Conservation (phyloP, 2,797 vertebrate species). For the Falco biarmicus region DNA sequence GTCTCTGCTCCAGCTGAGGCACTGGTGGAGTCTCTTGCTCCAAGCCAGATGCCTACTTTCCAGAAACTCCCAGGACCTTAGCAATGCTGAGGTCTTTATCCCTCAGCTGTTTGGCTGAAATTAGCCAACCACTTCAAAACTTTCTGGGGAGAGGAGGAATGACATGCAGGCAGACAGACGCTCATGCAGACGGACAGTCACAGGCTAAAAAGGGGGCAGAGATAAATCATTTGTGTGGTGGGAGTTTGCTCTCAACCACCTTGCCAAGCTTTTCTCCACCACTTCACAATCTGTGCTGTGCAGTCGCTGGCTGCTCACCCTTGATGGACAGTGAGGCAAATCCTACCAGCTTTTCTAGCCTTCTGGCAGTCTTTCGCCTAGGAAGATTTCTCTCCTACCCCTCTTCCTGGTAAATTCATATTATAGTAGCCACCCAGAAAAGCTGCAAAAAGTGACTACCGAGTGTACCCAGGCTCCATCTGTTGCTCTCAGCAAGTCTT, state of each 20-base stretch:
- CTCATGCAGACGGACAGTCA: neutral
- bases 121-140: slow-evolving; percentile 46
- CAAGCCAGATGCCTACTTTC: neutral
- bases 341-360: neutral
- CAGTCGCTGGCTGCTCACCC: neutral
- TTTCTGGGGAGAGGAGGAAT: neutral
- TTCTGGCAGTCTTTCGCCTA: neutral
- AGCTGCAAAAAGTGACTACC: neutral
- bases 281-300: neutral
- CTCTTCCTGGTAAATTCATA: neutral
- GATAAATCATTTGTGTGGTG: neutral
- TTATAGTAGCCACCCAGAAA: neutral
- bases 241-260: neutral
- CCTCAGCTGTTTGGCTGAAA: slow-evolving; percentile 15
- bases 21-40: neutral
- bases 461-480: neutral
- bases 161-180: slow-evolving; percentile 8
- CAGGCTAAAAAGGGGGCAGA: neutral
- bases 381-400: neutral
- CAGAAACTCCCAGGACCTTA: neutral
- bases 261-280: neutral
- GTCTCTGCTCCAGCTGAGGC: neutral
- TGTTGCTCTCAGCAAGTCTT: neutral
- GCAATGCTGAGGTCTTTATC: slow-evolving; percentile 3
- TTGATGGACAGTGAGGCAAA: neutral